These are phyloP conservation scores for Etheostoma spectabile DNA, from an alignment of 2,113 vertebrate genomes.

Conservation along the genomic window DNA sequence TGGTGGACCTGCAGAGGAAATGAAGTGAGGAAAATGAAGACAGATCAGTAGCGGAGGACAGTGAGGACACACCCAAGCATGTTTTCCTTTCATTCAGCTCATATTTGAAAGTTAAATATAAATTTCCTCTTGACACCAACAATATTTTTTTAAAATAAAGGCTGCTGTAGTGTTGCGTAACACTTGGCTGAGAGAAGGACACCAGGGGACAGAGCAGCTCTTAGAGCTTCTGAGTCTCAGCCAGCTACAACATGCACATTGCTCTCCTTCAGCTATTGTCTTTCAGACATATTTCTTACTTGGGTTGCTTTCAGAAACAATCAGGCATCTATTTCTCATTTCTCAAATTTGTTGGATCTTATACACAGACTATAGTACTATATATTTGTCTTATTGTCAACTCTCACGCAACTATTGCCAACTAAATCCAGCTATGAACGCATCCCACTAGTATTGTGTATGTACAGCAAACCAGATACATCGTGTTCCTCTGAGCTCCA, in stretches of 20 bases:
- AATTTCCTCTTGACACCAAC: not conserved
- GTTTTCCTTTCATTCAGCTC: conserved; percentile 15
- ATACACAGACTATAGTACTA: too few species aligned
- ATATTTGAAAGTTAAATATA: conserved; percentile 13
- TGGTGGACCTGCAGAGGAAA: conserved; percentile 47
- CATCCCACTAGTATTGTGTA: not conserved
- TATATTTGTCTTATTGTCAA: too few species aligned
- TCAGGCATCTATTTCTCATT: not conserved
- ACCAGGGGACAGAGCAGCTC: not conserved
- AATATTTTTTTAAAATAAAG: conserved; percentile 1
- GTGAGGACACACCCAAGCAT: conserved; percentile 3
- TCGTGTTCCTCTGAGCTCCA: too few species aligned
- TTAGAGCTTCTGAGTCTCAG: not conserved
- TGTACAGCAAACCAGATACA: not conserved
- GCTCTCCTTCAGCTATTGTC: not conserved
- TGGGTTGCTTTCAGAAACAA: conserved; percentile 3
- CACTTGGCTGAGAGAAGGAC: not conserved
- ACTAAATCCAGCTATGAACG: not conserved
- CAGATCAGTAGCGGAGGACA: not conserved
- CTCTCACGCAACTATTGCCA: not conserved
- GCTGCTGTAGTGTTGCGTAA: conserved; percentile 22
- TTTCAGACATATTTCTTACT: not conserved
- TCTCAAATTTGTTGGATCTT: not conserved
- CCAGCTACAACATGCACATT: conserved; percentile 5
- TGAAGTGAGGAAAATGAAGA: conserved; percentile 28